These are phyloP conservation scores for Bellardia bayeri DNA, from an alignment of 2,888 invertebrate genomes.

Conservation along the genomic window DNA sequence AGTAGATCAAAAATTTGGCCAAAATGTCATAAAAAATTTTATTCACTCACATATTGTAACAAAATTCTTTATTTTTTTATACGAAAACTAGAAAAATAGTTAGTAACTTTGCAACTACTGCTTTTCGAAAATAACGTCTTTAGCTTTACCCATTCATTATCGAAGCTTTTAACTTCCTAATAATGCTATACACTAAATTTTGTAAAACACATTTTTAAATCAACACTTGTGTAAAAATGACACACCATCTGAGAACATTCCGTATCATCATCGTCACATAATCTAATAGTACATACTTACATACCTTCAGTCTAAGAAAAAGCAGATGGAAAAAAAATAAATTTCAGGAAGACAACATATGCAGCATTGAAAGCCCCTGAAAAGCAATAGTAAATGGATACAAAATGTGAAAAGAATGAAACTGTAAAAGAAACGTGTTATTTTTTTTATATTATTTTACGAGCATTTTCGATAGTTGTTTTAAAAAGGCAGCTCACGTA, in stretches of 20 bases:
- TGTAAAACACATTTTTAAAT: slow-evolving; percentile 37
- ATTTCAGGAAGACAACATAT: slow-evolving; percentile 15
- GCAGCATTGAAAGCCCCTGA: slow-evolving; percentile 19
- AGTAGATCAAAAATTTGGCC: no score
- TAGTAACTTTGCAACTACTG: no score
- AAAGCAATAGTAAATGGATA: slow-evolving; percentile 37
- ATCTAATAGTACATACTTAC: not conserved
- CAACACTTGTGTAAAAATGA: slow-evolving; percentile 58
- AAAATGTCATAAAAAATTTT: no score
- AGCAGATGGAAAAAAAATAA: not conserved
- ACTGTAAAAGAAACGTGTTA: not conserved
- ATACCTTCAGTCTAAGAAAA: slow-evolving; percentile 26
- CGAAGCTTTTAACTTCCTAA: no score
- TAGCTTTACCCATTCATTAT: no score
- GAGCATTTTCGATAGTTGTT: slow-evolving; percentile 43
- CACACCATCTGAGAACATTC: slow-evolving; percentile 41
- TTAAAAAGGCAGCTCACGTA: slow-evolving; percentile 82
- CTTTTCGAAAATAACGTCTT: no score
- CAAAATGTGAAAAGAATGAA: slow-evolving; percentile 37
- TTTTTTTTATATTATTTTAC: not conserved
- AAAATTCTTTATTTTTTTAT: no score
- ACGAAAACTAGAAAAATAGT: no score
- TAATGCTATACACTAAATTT: not conserved
- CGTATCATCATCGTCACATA: slow-evolving; percentile 52
- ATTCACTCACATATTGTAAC: no score